Evolutionary conservation across 2,888 invertebrate genomes (phyloP).

Genomic region (Pollenia labialis): DNA sequence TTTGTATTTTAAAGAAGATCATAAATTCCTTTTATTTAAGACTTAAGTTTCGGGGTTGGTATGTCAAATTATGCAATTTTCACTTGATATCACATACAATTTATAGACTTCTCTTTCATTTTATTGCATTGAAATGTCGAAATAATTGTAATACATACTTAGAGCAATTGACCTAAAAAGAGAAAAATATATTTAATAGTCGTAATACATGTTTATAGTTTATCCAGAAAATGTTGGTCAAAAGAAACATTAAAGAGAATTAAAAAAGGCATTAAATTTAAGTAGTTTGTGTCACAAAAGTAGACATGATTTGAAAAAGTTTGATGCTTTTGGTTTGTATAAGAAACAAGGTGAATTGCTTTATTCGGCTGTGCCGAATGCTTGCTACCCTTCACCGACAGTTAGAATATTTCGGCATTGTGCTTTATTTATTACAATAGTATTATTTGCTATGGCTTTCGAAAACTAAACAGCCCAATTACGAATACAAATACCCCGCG

Average conservation of each 20-base stretch:
- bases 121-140: slow-evolving; percentile 7
- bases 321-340: not conserved
- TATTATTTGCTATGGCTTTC: too few relatives aligned
- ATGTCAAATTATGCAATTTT: slow-evolving; percentile 71
- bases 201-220: slow-evolving; percentile 10
- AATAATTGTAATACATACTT: slow-evolving; percentile 38
- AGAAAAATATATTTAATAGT: slow-evolving; percentile 9
- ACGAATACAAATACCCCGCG: too few relatives aligned
- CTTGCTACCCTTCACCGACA: too few relatives aligned
- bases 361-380: too few relatives aligned
- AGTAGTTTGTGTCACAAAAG: not conserved
- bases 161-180: slow-evolving; percentile 55
- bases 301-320: not conserved
- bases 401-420: too few relatives aligned
- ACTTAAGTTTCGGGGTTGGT: slow-evolving; percentile 55
- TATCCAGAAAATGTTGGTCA: slow-evolving; percentile 11
- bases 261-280: not conserved
- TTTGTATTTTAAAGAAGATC: slow-evolving; percentile 35
- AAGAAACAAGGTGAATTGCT: too few relatives aligned
- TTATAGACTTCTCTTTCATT: slow-evolving; percentile 69
- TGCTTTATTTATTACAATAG: too few relatives aligned
- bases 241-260: not conserved
- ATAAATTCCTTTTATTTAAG: slow-evolving; percentile 55
- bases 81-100: slow-evolving; percentile 69
- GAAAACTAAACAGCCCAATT: too few relatives aligned